Percentiles rank a stretch among this genome's conserved stretches.
Conservation (phyloP, 2,797 vertebrate species). For the Numenius phaeopus region DNA sequence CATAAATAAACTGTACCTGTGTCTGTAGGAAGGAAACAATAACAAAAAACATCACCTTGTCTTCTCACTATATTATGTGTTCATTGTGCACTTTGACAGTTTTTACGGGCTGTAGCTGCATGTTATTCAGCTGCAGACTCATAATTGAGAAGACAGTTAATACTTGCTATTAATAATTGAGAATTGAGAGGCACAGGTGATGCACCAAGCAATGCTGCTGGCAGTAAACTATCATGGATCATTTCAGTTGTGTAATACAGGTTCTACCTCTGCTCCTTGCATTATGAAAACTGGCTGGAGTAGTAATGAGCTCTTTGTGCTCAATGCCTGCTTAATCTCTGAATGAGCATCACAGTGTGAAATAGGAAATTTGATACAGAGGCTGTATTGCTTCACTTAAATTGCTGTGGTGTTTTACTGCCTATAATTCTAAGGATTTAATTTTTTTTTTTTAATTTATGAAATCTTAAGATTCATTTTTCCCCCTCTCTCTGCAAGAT, state of each 20-base stretch:
- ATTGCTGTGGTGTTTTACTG: background rate
- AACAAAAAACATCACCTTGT: rapidly evolving
- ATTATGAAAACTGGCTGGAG: background rate
- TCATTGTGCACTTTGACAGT: background rate
- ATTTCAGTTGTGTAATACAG: background rate
- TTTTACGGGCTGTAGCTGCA: background rate
- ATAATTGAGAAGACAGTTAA: background rate
- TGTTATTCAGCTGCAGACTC: background rate
- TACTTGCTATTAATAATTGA: background rate
- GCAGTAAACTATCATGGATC: background rate
- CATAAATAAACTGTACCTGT: background rate
- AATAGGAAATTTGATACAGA: background rate
- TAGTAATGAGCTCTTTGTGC: background rate
- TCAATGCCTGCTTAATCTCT: background rate
- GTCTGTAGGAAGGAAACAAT: background rate
- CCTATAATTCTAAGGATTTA: background rate
- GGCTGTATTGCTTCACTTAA: background rate
- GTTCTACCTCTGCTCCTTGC: background rate
- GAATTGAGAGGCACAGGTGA: background rate
- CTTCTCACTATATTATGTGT: background rate
- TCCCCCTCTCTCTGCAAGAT: background rate
- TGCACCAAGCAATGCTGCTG: background rate
- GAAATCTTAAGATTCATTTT: background rate
- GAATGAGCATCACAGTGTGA: background rate
- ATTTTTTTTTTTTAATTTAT: background rate